Base-by-base conservation (phyloP, 2,888 invertebrate species). In the Plemyria rubiginata region DNA sequence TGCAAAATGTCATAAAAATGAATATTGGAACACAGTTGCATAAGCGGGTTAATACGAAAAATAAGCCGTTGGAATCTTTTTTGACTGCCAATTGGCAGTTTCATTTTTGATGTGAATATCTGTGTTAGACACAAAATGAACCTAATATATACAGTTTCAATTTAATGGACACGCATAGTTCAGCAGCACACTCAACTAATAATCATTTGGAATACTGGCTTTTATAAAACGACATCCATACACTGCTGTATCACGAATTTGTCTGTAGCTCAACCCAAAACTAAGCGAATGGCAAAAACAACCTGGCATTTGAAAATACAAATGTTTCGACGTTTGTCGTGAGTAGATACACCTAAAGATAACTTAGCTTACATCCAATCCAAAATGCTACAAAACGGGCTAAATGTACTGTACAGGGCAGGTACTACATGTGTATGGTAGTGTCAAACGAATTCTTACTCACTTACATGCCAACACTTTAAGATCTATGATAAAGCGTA, bases 261-360 rank as follows among this genome's bases (percentile, higher is more conserved):
- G 32, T 54, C 11, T 32, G 1, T 46, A 48, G 55, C 22, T 28
- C n/a, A 11, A 55, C 46, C 38, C 38, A n/a, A 38, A 70, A 65
- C 67, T 69, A 32, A 69, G 60, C 63, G 57, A 53, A 65, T 54
- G 71, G 57, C 70, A 68, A 74, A 70, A 66, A 70, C 65, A 7
- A 12, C 43, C 56, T 60, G 63, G 13, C 63, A 59, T 63, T 64
- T 64, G 45, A 32, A 29, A 60, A 28, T 64, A 64, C 64, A 64
- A 60, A 60, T 60, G 60, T 60, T 64, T 53, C 64, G 38, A 45
- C 60, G 55, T 53, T 53, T 64, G 56, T 53, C 64, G 64, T 64
- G 64, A 64, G 53, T 43, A 56, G 64, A 60, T 63, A 60, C 59
- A 59, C 16, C 53, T 36, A n/a, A 43, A 49, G 60, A 53, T 64